phyloP scores from a whole-genome alignment of 2,113 vertebrate genomes.

The Lepidiolamprologus cunningtoni region DNA sequence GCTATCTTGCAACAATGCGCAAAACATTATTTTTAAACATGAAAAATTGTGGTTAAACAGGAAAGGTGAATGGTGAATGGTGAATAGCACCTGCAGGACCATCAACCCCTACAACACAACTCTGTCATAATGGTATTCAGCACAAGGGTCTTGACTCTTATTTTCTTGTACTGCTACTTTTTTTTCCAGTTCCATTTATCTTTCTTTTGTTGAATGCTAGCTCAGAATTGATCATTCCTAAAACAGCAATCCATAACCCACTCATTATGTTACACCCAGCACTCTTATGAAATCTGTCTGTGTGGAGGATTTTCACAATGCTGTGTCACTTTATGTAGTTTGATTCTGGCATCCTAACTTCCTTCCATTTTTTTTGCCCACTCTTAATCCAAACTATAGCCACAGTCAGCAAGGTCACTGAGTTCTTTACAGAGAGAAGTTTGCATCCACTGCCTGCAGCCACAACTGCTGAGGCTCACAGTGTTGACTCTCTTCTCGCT shows the following conservation, averaged over 20 bases:
- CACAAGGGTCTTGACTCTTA: not conserved
- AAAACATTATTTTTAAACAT: not conserved
- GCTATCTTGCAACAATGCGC: not conserved
- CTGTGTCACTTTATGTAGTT: not conserved
- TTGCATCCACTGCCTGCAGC: constrained; percentile 8
- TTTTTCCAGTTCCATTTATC: not conserved
- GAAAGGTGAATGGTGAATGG: not conserved
- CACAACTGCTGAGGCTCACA: not conserved
- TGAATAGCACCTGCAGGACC: not conserved
- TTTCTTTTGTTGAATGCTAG: not conserved
- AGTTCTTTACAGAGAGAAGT: constrained; percentile 6
- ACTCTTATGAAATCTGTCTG: not conserved
- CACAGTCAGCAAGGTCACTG: constrained; percentile 1
- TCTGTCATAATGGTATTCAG: not conserved
- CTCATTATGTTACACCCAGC: not conserved
- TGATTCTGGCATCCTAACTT: not conserved
- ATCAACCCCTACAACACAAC: not conserved
- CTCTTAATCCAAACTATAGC: not conserved
- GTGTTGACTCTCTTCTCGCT: not conserved
- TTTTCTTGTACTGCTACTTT: not conserved
- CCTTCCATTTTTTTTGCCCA: not conserved
- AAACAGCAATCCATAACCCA: not conserved
- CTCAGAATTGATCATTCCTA: not conserved
- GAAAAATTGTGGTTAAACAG: not conserved
- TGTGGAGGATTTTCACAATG: not conserved